Base-by-base conservation (phyloP, 2,797 vertebrate species). In the Acanthopagrus latus region DNA sequence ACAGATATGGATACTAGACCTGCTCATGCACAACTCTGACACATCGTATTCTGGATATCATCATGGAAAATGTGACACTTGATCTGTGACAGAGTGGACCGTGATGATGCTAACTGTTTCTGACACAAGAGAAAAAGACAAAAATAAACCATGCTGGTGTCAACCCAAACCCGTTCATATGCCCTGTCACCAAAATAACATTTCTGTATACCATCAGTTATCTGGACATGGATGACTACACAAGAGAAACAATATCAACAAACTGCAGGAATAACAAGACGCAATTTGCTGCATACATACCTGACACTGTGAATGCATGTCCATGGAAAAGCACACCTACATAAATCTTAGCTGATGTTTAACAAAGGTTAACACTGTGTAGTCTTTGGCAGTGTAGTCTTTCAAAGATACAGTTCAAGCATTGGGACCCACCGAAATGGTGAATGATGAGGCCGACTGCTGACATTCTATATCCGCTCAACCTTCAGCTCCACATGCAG, bases 11-110 rank as follows among this genome's bases (percentile, higher is more conserved):
- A 33, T 7, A 7, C 33, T 7, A 33, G 1, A 33, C 33, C 7
- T 33, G 33, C 33, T 33, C 7, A 33, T 6, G 7, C 29, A 6
- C 0, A 27, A 33, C 29, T 33, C 29, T 33, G 29, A 33, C 6
- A 1, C 7, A 33, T 7, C 5, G 5, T 17, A 13, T 14, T 51
- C 46, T 51, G 29, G 25, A 76, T 3, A 5, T 66, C 66, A 70
- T 27, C 27, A 33, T 56, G 33, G 38, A 62, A 62, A 58, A 65
- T 62, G 50, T 21, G 17, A 71, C 29, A 23, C 55, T 18, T 33
- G 7, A 54, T 50, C 48, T 41, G 44, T 73, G 74, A 51, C 50
- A 23, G 10, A 11, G 18, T 27, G 55, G 21, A 16, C 7, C 0
- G 4, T 20, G 48, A 18, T 48, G 54, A 41, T 51, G 57, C 51